Evolutionary conservation across 2,797 vertebrate genomes (phyloP).

Genomic region (Anas georgica): DNA sequence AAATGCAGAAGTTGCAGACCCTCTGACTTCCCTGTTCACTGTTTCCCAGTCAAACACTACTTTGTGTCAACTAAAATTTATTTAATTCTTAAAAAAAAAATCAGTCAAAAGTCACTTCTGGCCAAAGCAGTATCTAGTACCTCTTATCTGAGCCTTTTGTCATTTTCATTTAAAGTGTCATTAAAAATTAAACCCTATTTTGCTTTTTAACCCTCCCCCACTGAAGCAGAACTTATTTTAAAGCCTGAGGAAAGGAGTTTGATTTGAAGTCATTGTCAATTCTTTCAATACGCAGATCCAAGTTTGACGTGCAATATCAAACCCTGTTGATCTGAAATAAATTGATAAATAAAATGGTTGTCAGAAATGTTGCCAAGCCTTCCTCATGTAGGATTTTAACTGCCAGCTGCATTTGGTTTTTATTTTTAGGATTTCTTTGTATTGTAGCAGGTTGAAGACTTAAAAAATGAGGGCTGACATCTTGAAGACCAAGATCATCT

Average conservation of each 20-base stretch:
- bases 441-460: neutral
- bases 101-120: neutral
- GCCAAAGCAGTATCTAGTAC: neutral
- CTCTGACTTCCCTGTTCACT: neutral
- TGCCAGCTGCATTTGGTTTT: conserved; percentile 19
- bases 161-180: neutral
- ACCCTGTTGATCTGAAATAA: conserved; percentile 26
- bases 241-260: neutral
- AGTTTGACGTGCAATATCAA: conserved; percentile 20
- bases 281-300: neutral
- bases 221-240: neutral
- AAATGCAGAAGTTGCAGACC: neutral
- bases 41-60: neutral
- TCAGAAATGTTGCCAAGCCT: conserved; percentile 39
- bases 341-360: conserved; percentile 61
- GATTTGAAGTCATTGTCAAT: neutral
- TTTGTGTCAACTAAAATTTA: neutral
- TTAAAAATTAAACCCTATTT: neutral
- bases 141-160: neutral
- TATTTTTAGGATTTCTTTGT: conserved; percentile 18
- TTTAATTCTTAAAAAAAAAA: neutral
- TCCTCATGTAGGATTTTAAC: neutral
- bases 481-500: neutral
- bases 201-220: neutral
- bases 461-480: neutral